These are phyloP conservation scores for Spodoptera litura DNA, from an alignment of 1,140 invertebrate genomes.

Conservation along the genomic window DNA sequence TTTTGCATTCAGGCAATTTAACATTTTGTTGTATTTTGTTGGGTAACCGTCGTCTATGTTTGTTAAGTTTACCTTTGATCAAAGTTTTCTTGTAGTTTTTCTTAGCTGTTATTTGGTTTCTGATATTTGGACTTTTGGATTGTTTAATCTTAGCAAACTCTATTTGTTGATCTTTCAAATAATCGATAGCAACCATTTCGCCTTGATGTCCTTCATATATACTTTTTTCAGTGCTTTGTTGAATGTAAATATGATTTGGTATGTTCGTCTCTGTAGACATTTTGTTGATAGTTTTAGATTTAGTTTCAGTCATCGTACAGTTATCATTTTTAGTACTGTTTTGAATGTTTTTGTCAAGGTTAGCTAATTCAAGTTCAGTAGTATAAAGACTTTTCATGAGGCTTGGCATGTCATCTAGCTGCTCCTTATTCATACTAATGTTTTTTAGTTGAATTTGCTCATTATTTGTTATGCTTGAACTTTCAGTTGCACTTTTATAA, in stretches of 20 bases:
- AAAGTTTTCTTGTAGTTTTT: background rate
- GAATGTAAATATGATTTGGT: background rate
- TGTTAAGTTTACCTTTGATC: slow-evolving; percentile 21
- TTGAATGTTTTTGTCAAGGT: slow-evolving; percentile 46
- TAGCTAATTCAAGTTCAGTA: slow-evolving; percentile 50
- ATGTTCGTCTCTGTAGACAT: background rate
- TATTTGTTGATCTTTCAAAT: slow-evolving; percentile 43
- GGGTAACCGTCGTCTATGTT: background rate
- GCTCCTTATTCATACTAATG: slow-evolving; percentile 14
- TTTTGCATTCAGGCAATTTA: slow-evolving; percentile 42
- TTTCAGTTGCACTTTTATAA: slow-evolving; percentile 49
- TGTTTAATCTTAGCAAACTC: background rate
- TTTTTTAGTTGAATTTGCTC: slow-evolving; percentile 16
- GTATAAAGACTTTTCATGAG: slow-evolving; percentile 59
- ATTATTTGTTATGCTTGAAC: slow-evolving; percentile 1
- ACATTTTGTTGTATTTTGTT: slow-evolving; percentile 12
- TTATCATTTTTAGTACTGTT: slow-evolving; percentile 44
- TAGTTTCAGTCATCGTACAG: slow-evolving; percentile 54
- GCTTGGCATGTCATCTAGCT: slow-evolving; percentile 54
- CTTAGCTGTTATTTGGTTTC: slow-evolving; percentile 20
- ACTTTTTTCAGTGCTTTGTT: background rate
- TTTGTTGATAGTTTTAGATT: background rate
- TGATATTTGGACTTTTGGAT: background rate
- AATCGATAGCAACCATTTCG: slow-evolving; percentile 43
- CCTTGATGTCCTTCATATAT: too few species aligned